Conservation (phyloP, 2,888 invertebrate species). For the Muschampia plurimacula region DNA sequence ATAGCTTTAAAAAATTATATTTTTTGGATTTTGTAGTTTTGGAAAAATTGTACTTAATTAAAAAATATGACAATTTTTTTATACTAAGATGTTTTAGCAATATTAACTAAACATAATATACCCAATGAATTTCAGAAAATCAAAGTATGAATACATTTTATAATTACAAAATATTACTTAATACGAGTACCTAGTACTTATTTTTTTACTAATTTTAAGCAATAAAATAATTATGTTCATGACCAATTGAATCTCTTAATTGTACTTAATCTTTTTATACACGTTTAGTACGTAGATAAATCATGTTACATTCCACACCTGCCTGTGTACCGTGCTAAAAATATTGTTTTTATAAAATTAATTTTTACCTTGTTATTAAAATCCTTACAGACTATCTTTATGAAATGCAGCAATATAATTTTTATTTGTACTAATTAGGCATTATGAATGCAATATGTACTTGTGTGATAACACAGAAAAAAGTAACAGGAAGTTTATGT, state of each 20-base stretch:
- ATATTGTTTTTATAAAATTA: conserved; percentile 19
- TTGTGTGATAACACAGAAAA: conserved; percentile 15
- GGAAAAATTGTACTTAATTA: neutral
- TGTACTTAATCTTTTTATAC: conserved; percentile 60
- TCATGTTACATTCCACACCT: neutral
- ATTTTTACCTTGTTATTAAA: conserved; percentile 2
- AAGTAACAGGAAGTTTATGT: conserved; percentile 13
- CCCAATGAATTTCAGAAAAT: neutral
- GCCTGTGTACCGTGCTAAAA: neutral
- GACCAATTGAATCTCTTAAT: conserved; percentile 63
- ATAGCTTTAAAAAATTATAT: neutral
- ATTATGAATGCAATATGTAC: conserved; percentile 27
- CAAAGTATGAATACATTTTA: neutral
- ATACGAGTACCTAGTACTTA: neutral
- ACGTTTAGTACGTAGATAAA: neutral
- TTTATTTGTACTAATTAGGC: conserved; percentile 9
- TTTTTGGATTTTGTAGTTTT: no score
- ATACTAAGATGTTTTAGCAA: neutral
- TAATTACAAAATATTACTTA: neutral
- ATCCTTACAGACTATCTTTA: no score
- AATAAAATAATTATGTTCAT: conserved; percentile 17
- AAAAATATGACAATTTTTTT: neutral
- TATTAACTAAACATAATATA: neutral
- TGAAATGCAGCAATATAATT: neutral
- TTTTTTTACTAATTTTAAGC: neutral